Conservation (phyloP, 2,797 vertebrate species). For the Malurus splendens region DNA sequence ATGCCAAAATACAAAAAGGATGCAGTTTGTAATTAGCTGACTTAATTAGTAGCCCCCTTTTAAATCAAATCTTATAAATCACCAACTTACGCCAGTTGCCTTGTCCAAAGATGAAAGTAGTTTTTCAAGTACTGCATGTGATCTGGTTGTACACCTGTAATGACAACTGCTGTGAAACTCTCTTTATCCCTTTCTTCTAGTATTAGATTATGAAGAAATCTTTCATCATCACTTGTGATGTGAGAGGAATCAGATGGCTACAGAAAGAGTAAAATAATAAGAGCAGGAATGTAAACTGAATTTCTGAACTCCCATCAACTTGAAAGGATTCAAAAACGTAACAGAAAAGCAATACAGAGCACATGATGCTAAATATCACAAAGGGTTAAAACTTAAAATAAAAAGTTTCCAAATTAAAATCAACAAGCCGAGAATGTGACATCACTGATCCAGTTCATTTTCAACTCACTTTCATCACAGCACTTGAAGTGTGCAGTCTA, state of each 20-base stretch:
- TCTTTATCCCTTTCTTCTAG: conserved; percentile 78
- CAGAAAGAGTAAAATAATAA: conserved; percentile 35
- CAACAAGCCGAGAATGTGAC: neutral
- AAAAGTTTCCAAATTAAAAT: neutral
- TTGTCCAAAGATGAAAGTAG: conserved; percentile 78
- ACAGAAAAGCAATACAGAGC: neutral
- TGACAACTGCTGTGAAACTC: conserved; percentile 88
- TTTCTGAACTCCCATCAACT: neutral
- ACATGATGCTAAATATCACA: neutral
- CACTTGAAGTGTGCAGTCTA: neutral
- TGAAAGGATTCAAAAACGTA: neutral
- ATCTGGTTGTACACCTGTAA: conserved; percentile 79
- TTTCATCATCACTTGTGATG: conserved; percentile 75
- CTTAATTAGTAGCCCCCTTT: neutral
- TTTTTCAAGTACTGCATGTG: conserved; percentile 82
- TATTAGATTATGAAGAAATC: conserved; percentile 80
- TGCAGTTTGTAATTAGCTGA: neutral
- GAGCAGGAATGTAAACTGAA: neutral
- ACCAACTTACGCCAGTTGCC: conserved; percentile 86
- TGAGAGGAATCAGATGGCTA: conserved; percentile 84
- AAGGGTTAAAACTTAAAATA: neutral
- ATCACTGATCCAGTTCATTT: neutral
- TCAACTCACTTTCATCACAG: neutral
- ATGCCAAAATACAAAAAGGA: neutral
- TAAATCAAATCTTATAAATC: neutral